These are phyloP conservation scores for Corvus moneduloides DNA, from an alignment of 2,113 vertebrate genomes.

Conservation along the genomic window DNA sequence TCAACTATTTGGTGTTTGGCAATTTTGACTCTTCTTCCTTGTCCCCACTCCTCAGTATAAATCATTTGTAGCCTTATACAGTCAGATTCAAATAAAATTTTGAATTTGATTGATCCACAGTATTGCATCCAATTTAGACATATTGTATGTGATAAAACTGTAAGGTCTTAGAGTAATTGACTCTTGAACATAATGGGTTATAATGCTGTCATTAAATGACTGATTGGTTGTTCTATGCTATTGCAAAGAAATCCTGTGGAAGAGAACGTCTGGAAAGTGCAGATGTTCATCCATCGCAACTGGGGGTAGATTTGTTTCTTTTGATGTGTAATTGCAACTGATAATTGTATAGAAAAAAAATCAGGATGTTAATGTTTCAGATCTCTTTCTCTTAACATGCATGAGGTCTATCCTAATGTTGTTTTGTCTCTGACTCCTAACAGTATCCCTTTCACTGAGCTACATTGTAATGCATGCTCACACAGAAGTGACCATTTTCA, in stretches of 20 bases:
- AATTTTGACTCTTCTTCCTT: slow-evolving; percentile 20
- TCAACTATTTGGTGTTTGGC: neutral
- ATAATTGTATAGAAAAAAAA: slow-evolving; percentile 52
- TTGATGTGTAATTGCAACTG: slow-evolving; percentile 64
- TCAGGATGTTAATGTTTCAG: neutral
- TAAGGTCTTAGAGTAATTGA: slow-evolving; percentile 62
- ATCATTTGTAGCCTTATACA: neutral
- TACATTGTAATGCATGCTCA: neutral
- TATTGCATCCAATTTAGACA: slow-evolving; percentile 51
- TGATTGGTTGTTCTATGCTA: slow-evolving; percentile 55
- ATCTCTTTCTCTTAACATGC: neutral
- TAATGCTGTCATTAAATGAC: slow-evolving; percentile 64
- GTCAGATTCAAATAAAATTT: slow-evolving; percentile 36
- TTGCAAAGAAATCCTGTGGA: slow-evolving; percentile 53
- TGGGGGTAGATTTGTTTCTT: slow-evolving; percentile 66
- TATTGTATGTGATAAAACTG: slow-evolving; percentile 63
- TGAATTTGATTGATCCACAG: slow-evolving; percentile 56
- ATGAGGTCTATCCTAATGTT: neutral
- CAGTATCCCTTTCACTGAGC: neutral
- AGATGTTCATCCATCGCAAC: slow-evolving; percentile 58
- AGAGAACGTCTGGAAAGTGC: slow-evolving; percentile 55
- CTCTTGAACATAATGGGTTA: slow-evolving; percentile 65
- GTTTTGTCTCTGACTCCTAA: neutral
- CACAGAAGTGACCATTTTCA: neutral
- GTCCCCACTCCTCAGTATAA: neutral